Conservation (phyloP, 2,888 invertebrate species). For the Cheilosia grossa region DNA sequence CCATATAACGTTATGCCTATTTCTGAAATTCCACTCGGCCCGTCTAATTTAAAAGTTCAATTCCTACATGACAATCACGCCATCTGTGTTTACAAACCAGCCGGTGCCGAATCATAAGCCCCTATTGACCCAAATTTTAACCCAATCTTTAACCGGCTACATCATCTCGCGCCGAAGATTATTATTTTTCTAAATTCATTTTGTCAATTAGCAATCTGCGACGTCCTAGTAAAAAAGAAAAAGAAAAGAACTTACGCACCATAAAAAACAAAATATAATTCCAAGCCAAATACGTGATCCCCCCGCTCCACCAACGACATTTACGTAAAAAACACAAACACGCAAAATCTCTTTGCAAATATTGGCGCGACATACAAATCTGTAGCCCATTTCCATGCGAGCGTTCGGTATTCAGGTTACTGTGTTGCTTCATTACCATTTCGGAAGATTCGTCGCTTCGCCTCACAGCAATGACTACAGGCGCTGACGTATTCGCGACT, state of each 20-base stretch:
- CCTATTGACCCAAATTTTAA: constrained; percentile 33
- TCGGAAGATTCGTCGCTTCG: constrained; percentile 31
- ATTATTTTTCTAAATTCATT: neutral
- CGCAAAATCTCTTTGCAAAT: constrained; percentile 22
- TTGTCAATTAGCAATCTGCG: neutral
- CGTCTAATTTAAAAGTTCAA: neutral
- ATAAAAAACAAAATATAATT: neutral
- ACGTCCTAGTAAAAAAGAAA: constrained; percentile 16
- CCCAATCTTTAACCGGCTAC: neutral
- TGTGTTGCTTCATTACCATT: constrained; percentile 74
- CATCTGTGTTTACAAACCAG: constrained; percentile 9
- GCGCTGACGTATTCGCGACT: constrained; percentile 46
- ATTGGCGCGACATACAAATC: constrained; percentile 45
- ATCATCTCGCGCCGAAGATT: neutral
- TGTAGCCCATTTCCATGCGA: constrained; percentile 56
- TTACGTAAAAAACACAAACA: constrained; percentile 25
- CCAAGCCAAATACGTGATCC: neutral
- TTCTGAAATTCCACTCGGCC: no score
- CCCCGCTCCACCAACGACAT: neutral
- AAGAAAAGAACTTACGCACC: neutral
- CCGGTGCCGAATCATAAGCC: neutral
- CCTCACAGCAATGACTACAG: neutral
- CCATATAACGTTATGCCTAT: no score
- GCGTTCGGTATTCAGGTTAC: constrained; percentile 71
- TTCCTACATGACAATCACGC: neutral